Percentiles rank a stretch among this genome's conserved stretches.
phyloP scores from a whole-genome alignment of 2,888 invertebrate genomes.

The Drosophila kanekoi region DNA sequence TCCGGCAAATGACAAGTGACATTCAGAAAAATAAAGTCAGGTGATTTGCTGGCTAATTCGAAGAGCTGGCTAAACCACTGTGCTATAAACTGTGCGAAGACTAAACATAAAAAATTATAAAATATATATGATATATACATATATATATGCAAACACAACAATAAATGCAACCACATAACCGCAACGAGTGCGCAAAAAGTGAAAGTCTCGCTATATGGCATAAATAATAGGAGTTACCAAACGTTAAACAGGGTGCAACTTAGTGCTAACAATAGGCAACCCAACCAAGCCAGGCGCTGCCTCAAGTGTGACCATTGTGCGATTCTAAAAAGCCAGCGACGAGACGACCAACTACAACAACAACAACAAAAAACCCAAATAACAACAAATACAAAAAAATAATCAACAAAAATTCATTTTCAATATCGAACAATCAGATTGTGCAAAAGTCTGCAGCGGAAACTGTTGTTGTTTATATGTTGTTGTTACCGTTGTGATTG shows the following conservation, averaged over 20 bases:
- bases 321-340: constrained; percentile 61
- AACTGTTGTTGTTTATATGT: constrained; percentile 45
- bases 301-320: constrained; percentile 70
- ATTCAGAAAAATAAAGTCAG: constrained; percentile 32
- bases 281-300: constrained; percentile 48
- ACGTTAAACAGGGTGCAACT: constrained; percentile 58
- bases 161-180: constrained; percentile 52
- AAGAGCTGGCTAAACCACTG: constrained; percentile 17
- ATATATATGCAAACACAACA: not conserved
- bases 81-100: constrained; percentile 26
- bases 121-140: constrained; percentile 2
- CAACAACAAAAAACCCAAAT: constrained; percentile 22
- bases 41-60: constrained; percentile 35
- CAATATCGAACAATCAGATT: constrained; percentile 60
- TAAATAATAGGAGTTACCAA: constrained; percentile 49
- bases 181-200: constrained; percentile 18
- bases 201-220: constrained; percentile 11
- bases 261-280: constrained; percentile 36
- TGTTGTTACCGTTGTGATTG: constrained; percentile 42
- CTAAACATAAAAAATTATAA: constrained; percentile 24
- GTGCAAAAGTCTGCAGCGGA: constrained; percentile 68
- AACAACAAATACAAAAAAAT: constrained; percentile 33
- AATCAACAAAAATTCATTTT: constrained; percentile 33
- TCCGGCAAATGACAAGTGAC: constrained; percentile 25
- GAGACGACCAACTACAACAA: constrained; percentile 14